Conservation (phyloP, 2,113 vertebrate genomes). For the Corydoras maculifer region DNA sequence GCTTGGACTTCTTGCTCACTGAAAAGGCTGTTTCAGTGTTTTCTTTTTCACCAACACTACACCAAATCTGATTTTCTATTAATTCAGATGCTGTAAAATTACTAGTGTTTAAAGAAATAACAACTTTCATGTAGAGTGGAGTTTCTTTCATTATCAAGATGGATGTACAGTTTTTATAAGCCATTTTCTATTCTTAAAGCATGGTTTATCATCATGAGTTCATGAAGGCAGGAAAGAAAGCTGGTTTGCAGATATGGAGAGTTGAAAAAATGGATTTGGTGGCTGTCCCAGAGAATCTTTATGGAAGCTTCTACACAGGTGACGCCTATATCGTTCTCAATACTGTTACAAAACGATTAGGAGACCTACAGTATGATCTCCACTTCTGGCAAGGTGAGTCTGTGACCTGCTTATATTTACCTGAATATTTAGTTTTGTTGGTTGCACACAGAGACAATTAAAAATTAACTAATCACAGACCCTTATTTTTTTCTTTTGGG, state of each 20-base stretch:
- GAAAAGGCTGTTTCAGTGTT: too few species aligned
- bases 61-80: too few species aligned
- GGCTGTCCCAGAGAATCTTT: slow-evolving; percentile 80
- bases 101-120: too few species aligned
- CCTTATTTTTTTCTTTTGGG: too few species aligned
- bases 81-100: too few species aligned
- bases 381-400: slow-evolving; percentile 93
- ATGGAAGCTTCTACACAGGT: slow-evolving; percentile 88
- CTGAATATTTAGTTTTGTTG: not conserved
- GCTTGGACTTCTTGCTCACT: too few species aligned
- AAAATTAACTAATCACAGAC: too few species aligned
- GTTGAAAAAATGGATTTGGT: slow-evolving; percentile 93
- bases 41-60: too few species aligned
- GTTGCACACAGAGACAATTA: too few species aligned
- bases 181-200: slow-evolving; percentile 47
- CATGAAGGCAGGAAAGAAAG: slow-evolving; percentile 76
- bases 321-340: slow-evolving; percentile 93
- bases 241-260: slow-evolving; percentile 94
- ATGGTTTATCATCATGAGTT: slow-evolving; percentile 92
- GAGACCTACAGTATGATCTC: slow-evolving; percentile 86
- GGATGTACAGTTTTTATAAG: not conserved
- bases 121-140: too few species aligned
- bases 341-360: slow-evolving; percentile 83
- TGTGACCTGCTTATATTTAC: not conserved
- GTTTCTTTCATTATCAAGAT: too few species aligned